Percentiles rank a stretch among this genome's conserved stretches.
Evolutionary conservation across 2,113 vertebrate genomes (phyloP).

Genomic region (Embiotoca jacksoni): DNA sequence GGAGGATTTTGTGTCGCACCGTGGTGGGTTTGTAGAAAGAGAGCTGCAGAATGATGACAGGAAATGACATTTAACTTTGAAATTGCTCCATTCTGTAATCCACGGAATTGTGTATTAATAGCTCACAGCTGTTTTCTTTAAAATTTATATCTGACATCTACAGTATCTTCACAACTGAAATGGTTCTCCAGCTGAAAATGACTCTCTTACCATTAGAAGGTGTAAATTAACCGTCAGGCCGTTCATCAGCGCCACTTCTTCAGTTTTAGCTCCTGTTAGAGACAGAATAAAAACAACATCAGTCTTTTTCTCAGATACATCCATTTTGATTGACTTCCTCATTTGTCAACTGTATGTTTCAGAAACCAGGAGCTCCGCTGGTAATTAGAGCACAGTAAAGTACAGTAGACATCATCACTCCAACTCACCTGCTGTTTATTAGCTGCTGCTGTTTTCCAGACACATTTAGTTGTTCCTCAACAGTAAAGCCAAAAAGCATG

Average conservation of each 20-base stretch:
- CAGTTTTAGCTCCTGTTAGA: slow-evolving; percentile 71
- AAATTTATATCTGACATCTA: too few species aligned
- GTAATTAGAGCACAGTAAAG: too few species aligned
- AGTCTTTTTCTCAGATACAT: too few species aligned
- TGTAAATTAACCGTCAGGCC: slow-evolving; percentile 95
- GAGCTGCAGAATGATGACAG: slow-evolving; percentile 82
- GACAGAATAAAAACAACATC: not conserved
- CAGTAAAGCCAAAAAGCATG: too few species aligned
- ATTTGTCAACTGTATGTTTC: too few species aligned
- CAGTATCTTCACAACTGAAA: not conserved
- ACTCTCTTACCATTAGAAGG: slow-evolving; percentile 88
- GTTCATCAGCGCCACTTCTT: slow-evolving; percentile 90
- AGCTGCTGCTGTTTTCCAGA: too few species aligned
- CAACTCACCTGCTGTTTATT: too few species aligned
- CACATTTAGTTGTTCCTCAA: too few species aligned
- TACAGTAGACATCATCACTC: too few species aligned
- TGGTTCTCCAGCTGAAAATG: not conserved
- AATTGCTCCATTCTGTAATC: too few species aligned
- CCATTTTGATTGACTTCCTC: too few species aligned
- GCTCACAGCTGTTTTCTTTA: not conserved
- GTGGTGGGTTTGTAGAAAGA: slow-evolving; percentile 95
- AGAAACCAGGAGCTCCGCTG: too few species aligned
- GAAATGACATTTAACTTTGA: not conserved
- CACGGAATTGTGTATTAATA: not conserved
- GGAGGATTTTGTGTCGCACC: slow-evolving; percentile 91